Percentiles rank a stretch among this genome's conserved stretches.
Conservation (phyloP, 2,888 invertebrate genomes). For the Achlya flavicornis region DNA sequence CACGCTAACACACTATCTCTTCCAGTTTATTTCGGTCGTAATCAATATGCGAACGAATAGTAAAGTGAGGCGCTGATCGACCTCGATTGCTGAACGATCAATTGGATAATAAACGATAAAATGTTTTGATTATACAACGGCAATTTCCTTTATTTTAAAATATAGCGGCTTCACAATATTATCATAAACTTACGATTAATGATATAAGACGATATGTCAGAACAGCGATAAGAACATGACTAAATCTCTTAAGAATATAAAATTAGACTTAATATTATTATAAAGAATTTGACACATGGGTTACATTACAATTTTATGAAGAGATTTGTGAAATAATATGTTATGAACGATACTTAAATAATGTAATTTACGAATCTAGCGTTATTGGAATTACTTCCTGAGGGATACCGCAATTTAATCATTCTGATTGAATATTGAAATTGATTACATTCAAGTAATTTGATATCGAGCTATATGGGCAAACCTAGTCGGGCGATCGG, state of each 20-base stretch:
- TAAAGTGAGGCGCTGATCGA: constrained; percentile 66
- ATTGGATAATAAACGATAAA: constrained; percentile 80
- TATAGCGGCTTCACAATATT: constrained; percentile 82
- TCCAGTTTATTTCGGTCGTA: constrained; percentile 78
- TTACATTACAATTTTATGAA: constrained; percentile 69
- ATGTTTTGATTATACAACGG: constrained; percentile 82
- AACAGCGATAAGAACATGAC: constrained; percentile 81
- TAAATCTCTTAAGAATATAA: constrained; percentile 71
- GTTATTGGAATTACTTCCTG: constrained; percentile 79
- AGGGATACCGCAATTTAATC: constrained; percentile 73
- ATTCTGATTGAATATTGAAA: constrained; percentile 51
- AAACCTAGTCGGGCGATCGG: constrained; percentile 79
- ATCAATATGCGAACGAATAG: constrained; percentile 75
- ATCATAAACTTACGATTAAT: constrained; percentile 77
- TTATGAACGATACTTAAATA: constrained; percentile 60
- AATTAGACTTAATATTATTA: constrained; percentile 61
- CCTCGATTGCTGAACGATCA: constrained; percentile 69
- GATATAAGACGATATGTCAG: constrained; percentile 81
- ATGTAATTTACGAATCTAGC: constrained; percentile 59
- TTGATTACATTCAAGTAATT: constrained; percentile 55
- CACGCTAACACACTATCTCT: constrained; percentile 78
- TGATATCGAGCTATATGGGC: constrained; percentile 80
- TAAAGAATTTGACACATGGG: constrained; percentile 77
- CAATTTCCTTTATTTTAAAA: constrained; percentile 84
- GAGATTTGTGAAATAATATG: constrained; percentile 50